Evolutionary conservation across 2,113 vertebrate species (phyloP).

Genomic region (Morone saxatilis): DNA sequence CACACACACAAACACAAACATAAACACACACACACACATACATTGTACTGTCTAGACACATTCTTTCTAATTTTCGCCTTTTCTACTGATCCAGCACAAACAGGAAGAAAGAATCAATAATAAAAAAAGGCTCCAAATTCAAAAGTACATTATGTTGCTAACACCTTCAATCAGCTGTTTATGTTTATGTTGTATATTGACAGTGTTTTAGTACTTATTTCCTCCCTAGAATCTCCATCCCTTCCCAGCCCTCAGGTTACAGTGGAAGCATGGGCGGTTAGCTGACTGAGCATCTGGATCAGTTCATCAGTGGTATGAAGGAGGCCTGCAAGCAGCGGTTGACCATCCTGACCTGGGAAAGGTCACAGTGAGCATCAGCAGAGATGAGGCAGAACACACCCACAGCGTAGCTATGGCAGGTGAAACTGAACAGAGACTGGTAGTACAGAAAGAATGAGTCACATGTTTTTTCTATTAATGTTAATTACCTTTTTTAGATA

Average conservation of each 20-base stretch:
- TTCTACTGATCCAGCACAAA: slow-evolving; percentile 34
- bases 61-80: slow-evolving; percentile 37
- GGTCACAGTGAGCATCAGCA: slow-evolving; percentile 21
- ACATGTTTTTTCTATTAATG: not conserved
- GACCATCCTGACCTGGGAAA: slow-evolving; percentile 25
- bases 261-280: slow-evolving; percentile 5
- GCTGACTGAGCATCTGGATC: slow-evolving; percentile 46
- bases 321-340: slow-evolving; percentile 18
- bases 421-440: not conserved
- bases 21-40: slow-evolving; percentile 30
- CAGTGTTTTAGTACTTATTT: not conserved
- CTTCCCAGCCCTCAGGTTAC: slow-evolving; percentile 38
- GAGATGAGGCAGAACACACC: slow-evolving; percentile 2
- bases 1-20: slow-evolving; percentile 29
- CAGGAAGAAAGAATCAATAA: not conserved
- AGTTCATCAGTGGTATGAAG: slow-evolving; percentile 32
- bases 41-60: slow-evolving; percentile 19
- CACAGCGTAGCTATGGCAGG: not conserved
- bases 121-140: not conserved
- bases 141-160: not conserved
- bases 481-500: not conserved
- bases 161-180: not conserved
- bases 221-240: not conserved
- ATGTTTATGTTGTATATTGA: not conserved
- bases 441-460: not conserved